phyloP scores from a whole-genome alignment of 2,888 invertebrate species.

The Dastarcus helophoroides region DNA sequence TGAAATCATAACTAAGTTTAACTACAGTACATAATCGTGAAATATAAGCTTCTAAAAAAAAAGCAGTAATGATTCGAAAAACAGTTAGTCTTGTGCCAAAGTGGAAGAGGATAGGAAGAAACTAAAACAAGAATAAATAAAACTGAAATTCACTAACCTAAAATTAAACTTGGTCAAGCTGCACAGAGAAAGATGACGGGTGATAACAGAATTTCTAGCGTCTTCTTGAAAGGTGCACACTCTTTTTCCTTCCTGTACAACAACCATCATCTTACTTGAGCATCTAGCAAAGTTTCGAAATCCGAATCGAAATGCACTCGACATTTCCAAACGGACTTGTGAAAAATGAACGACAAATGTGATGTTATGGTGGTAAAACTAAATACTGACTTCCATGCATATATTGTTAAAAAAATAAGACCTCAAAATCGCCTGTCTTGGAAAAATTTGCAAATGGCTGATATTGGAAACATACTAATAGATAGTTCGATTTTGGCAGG shows the following conservation, averaged over 20 bases:
- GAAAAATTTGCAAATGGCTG: constrained; percentile 5
- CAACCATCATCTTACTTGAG: constrained; percentile 40
- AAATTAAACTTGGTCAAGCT: constrained; percentile 41
- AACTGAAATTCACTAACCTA: constrained; percentile 36
- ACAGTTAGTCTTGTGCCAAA: no score
- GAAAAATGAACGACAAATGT: no score
- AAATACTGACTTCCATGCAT: constrained; percentile 30
- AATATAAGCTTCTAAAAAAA: no score
- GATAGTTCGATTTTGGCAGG: constrained; percentile 10
- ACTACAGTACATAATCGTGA: no score
- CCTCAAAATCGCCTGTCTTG: constrained; percentile 12
- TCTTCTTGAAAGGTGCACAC: constrained; percentile 65
- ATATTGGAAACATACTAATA: constrained; percentile 2
- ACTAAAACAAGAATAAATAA: constrained; percentile 15
- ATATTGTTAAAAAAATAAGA: constrained; percentile 10
- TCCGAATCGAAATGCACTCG: constrained; percentile 5
- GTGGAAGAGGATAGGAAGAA: no score
- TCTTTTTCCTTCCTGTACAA: constrained; percentile 50
- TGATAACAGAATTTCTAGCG: constrained; percentile 62
- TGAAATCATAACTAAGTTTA: no score
- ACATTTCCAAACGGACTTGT: constrained; percentile 1
- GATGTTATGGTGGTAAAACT: no score
- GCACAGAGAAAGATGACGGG: constrained; percentile 68
- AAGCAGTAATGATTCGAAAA: no score
- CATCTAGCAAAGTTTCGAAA: constrained; percentile 14